Percentiles rank a stretch among this genome's conserved stretches.
phyloP scores from a whole-genome alignment of 2,888 invertebrate genomes.

The Rhingia rostrata region DNA sequence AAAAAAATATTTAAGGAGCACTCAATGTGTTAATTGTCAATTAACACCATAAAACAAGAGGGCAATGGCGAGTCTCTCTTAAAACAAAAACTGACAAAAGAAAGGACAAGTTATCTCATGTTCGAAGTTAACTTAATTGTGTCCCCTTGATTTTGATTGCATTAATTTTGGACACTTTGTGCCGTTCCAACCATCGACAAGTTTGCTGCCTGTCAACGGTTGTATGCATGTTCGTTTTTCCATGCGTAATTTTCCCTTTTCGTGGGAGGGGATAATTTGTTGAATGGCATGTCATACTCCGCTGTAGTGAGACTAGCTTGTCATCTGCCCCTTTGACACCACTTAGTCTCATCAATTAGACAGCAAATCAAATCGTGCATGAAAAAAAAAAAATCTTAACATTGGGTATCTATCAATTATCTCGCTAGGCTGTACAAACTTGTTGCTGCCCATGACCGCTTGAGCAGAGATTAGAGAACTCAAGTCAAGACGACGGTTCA shows the following conservation, averaged over 20 bases:
- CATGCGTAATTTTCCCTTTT: not conserved
- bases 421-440: slow-evolving; percentile 30
- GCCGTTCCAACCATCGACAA: not conserved
- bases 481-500: not conserved
- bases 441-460: slow-evolving; percentile 62
- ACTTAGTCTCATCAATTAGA: slow-evolving; percentile 29
- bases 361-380: slow-evolving; percentile 19
- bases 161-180: slow-evolving; percentile 40
- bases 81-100: slow-evolving; percentile 9
- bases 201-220: slow-evolving; percentile 10
- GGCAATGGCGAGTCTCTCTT: not conserved
- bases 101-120: not conserved
- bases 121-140: slow-evolving; percentile 46
- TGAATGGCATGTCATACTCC: not conserved
- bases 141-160: slow-evolving; percentile 63
- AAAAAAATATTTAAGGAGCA: slow-evolving; percentile 63
- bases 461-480: slow-evolving; percentile 40
- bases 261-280: not conserved
- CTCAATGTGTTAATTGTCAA: slow-evolving; percentile 72
- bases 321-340: not conserved
- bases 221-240: not conserved
- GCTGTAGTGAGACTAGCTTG: no score
- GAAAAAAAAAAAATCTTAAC: slow-evolving; percentile 9
- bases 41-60: slow-evolving; percentile 55
- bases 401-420: slow-evolving; percentile 53